phyloP scores from a whole-genome alignment of 92 coral and sea anemone species.

The Parazoanthus atlanticus region DNA sequence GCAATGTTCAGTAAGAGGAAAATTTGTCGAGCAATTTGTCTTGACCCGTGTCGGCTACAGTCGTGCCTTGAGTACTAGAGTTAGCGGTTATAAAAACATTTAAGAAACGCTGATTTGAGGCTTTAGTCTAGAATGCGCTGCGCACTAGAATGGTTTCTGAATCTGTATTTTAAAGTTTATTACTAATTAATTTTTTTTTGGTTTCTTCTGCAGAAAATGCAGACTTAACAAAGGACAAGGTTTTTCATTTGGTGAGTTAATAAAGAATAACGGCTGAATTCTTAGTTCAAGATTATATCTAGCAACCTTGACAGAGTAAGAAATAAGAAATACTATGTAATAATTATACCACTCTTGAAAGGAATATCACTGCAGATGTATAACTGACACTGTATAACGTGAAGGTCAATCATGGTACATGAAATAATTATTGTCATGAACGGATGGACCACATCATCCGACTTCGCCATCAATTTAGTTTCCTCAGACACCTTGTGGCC shows the following conservation, averaged over 20 bases:
- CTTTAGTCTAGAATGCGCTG: neutral
- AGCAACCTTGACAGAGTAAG: neutral
- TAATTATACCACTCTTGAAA: no score
- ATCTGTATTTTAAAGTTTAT: neutral
- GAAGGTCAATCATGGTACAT: no score
- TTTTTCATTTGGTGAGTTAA: conserved; percentile 9
- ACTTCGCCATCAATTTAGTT: no score
- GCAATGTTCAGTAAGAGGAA: no score
- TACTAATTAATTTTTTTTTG: neutral
- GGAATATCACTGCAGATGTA: no score
- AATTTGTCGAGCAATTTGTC: neutral
- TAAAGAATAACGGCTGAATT: neutral
- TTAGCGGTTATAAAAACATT: neutral
- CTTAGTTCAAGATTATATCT: neutral
- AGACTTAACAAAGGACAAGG: neutral
- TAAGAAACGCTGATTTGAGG: neutral
- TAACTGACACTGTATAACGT: no score
- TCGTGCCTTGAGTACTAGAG: neutral
- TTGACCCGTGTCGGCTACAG: neutral
- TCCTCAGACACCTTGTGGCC: no score
- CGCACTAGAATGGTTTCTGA: neutral
- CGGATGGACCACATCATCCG: no score
- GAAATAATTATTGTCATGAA: no score
- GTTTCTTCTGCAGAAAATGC: neutral
- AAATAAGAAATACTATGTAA: neutral